These are phyloP conservation scores for Lateolabrax maculatus DNA, from an alignment of 2,797 vertebrate species.

Conservation along the genomic window DNA sequence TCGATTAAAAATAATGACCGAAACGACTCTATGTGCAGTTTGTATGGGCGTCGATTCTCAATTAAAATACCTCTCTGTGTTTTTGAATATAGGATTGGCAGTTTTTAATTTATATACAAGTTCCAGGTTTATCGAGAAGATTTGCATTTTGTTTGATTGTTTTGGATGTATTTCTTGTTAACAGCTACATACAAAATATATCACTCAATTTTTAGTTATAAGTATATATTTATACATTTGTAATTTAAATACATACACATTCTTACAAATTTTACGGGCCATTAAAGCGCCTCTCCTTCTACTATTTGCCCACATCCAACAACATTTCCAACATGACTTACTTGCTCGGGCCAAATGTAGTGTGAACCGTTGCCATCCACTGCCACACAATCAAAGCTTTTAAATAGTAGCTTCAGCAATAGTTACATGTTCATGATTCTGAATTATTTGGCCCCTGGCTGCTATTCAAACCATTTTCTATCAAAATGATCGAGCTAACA, in stretches of 20 bases:
- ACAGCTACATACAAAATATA: slow-evolving; percentile 85
- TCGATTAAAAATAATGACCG: slow-evolving; percentile 57
- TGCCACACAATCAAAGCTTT: slow-evolving; percentile 37
- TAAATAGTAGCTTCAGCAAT: slow-evolving; percentile 55
- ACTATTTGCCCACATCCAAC: neutral
- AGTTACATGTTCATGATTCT: slow-evolving; percentile 48
- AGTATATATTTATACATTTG: slow-evolving; percentile 79
- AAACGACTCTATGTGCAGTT: slow-evolving; percentile 41
- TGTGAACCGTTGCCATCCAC: slow-evolving; percentile 48
- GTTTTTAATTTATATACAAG: slow-evolving; percentile 74
- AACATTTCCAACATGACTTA: slow-evolving; percentile 16
- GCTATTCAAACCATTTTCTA: slow-evolving; percentile 42
- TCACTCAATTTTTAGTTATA: slow-evolving; percentile 73
- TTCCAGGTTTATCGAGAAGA: slow-evolving; percentile 54
- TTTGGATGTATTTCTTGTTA: slow-evolving; percentile 56
- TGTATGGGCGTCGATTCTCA: slow-evolving; percentile 9
- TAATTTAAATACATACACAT: slow-evolving; percentile 70
- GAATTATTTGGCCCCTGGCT: slow-evolving; percentile 49
- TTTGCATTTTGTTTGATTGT: slow-evolving; percentile 52
- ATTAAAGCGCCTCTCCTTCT: slow-evolving; percentile 18
- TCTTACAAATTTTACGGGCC: slow-evolving; percentile 56
- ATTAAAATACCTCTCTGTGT: slow-evolving; percentile 49
- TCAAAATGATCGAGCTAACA: slow-evolving; percentile 41
- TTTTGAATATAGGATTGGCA: slow-evolving; percentile 56
- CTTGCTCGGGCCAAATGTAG: slow-evolving; percentile 15